Percentiles rank a stretch among this genome's conserved stretches.
These are phyloP conservation scores for Eptatretus atami DNA, from an alignment of 2,797 vertebrate species.

Conservation along the genomic window DNA sequence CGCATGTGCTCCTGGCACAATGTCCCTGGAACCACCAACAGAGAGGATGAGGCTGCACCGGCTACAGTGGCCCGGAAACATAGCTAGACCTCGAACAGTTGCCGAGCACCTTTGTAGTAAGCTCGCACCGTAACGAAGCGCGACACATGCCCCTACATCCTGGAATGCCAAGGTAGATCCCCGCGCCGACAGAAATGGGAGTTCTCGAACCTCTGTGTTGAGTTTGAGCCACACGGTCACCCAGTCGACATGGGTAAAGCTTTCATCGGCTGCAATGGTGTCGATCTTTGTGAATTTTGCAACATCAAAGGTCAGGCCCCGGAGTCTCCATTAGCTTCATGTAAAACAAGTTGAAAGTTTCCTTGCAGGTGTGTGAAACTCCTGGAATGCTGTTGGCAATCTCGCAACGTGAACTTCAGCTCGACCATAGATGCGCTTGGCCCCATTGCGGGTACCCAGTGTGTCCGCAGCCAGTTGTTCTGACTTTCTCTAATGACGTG, in stretches of 20 bases:
- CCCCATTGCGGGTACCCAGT: slow-evolving; percentile 31
- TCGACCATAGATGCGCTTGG: slow-evolving; percentile 37
- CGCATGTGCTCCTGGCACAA: neutral
- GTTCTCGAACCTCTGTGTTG: slow-evolving; percentile 37
- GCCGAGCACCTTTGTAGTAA: slow-evolving; percentile 94
- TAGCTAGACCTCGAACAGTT: slow-evolving; percentile 61
- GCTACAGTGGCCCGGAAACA: slow-evolving; percentile 88
- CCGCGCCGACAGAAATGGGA: slow-evolving; percentile 32
- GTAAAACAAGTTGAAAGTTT: slow-evolving; percentile 49
- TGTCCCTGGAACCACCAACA: slow-evolving; percentile 32
- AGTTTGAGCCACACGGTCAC: slow-evolving; percentile 38
- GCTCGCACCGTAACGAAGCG: slow-evolving; percentile 45
- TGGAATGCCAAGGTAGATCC: slow-evolving; percentile 38
- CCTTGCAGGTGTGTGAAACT: slow-evolving; percentile 37
- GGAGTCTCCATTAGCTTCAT: slow-evolving; percentile 31
- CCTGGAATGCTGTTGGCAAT: slow-evolving; percentile 39
- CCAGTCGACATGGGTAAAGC: slow-evolving; percentile 41
- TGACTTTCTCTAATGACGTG: slow-evolving; percentile 36
- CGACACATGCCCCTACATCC: slow-evolving; percentile 37
- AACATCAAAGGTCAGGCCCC: slow-evolving; percentile 32
- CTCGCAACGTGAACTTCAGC: slow-evolving; percentile 39
- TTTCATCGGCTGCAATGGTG: slow-evolving; percentile 39
- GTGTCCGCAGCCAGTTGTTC: slow-evolving; percentile 42
- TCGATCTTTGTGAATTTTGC: slow-evolving; percentile 39
- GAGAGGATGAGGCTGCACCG: slow-evolving; percentile 52